Conservation (phyloP, 2,888 invertebrate genomes). For the Nomada goodeniana region DNA sequence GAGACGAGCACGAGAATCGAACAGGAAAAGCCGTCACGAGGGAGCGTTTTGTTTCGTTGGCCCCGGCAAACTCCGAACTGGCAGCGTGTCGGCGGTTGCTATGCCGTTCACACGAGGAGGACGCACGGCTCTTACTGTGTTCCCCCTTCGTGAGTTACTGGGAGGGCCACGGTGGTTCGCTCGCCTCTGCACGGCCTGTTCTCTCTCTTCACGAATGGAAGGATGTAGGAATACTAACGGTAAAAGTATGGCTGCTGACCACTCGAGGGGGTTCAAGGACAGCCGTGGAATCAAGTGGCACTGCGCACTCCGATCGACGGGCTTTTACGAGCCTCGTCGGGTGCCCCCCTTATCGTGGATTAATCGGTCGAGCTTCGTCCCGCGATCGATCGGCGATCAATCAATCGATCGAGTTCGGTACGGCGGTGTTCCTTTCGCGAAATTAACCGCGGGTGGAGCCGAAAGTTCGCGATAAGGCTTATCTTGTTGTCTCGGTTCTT, state of each 20-base stretch:
- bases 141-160: conserved; percentile 73
- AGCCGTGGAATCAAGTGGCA: conserved; percentile 75
- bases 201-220: conserved; percentile 79
- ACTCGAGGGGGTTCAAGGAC: conserved; percentile 80
- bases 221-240: conserved; percentile 82
- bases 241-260: conserved; percentile 79
- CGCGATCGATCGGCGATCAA: not conserved
- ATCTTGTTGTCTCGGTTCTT: not conserved
- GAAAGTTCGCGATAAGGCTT: not conserved
- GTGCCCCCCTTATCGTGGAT: not conserved
- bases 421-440: not conserved
- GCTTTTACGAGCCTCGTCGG: conserved; percentile 29
- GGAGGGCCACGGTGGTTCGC: conserved; percentile 59
- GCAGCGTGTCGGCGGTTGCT: conserved; percentile 65
- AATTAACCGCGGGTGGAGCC: not conserved
- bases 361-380: not conserved
- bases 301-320: conserved; percentile 36
- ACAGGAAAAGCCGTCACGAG: not conserved
- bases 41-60: conserved; percentile 55
- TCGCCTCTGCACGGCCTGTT: conserved; percentile 43
- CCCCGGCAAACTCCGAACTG: conserved; percentile 47
- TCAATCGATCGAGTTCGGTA: not conserved
- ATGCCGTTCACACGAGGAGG: conserved; percentile 69
- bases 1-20: not conserved
- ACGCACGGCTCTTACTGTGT: conserved; percentile 58